These are phyloP conservation scores for Byasa hedistus DNA, from an alignment of 2,888 invertebrate species.

Conservation along the genomic window DNA sequence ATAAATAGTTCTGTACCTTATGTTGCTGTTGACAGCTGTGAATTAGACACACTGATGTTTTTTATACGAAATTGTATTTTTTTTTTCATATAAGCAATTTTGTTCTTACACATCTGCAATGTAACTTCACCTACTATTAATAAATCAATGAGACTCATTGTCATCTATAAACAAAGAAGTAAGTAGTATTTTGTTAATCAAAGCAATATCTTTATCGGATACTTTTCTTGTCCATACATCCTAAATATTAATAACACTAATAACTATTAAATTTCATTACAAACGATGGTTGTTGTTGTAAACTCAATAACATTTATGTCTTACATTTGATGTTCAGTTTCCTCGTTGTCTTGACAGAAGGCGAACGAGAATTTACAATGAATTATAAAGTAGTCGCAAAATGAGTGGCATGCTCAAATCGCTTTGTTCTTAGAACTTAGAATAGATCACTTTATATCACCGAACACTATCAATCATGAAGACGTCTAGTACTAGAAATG, in stretches of 20 bases:
- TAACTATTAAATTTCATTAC: too few relatives aligned
- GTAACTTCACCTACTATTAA: too few relatives aligned
- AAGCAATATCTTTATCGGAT: too few relatives aligned
- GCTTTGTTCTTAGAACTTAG: neutral
- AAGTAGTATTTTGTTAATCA: too few relatives aligned
- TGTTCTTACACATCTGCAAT: neutral
- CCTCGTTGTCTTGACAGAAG: neutral
- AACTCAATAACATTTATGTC: too few relatives aligned
- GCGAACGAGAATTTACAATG: neutral
- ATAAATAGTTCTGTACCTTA: conserved; percentile 42
- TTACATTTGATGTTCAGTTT: too few relatives aligned
- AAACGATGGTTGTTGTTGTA: too few relatives aligned
- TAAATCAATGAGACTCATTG: too few relatives aligned
- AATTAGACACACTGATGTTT: neutral
- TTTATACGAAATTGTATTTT: neutral
- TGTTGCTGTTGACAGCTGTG: conserved; percentile 28
- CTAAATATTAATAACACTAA: too few relatives aligned
- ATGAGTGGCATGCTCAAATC: neutral
- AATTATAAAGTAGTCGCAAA: neutral
- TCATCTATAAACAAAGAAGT: too few relatives aligned
- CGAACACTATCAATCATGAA: neutral
- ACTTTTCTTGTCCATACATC: too few relatives aligned
- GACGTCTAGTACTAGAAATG: neutral
- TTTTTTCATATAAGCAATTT: neutral
- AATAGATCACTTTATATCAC: neutral